A percentile compares a stretch with the other conserved stretches of the same genome.
Evolutionary conservation across 2,113 vertebrate genomes (phyloP).

Genomic region (Theristicus caerulescens): DNA sequence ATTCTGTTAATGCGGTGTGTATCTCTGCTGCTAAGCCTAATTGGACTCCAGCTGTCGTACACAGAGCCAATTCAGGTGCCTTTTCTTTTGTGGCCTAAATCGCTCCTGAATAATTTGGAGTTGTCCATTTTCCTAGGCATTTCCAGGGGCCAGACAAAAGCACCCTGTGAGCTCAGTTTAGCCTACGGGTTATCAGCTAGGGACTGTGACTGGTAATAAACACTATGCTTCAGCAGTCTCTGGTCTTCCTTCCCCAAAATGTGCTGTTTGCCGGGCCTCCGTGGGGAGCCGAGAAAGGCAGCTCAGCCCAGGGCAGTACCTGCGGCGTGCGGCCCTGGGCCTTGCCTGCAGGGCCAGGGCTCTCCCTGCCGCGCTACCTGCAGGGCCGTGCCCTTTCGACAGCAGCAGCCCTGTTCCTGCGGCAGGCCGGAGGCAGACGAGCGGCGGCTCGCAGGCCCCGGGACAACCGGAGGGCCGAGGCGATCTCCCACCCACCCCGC

Average conservation of each 20-base stretch:
- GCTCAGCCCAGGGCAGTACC: neutral
- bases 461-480: too few species aligned
- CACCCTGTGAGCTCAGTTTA: neutral
- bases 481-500: neutral
- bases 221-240: neutral
- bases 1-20: accelerated
- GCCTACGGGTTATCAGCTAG: neutral
- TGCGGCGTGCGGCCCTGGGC: neutral
- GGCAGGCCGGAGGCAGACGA: neutral
- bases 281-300: neutral
- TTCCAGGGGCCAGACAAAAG: neutral
- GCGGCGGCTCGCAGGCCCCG: neutral
- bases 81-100: neutral
- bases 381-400: neutral
- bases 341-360: neutral
- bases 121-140: neutral
- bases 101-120: neutral
- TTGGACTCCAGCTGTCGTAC: neutral
- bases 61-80: neutral
- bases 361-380: neutral
- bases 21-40: neutral
- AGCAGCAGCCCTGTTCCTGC: neutral
- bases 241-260: too few species aligned
- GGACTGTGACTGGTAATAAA: neutral
- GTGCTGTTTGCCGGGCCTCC: neutral